Percentiles rank a stretch among this genome's conserved stretches.
Conservation (phyloP, 2,888 invertebrate species). For the Trimorus sp. region DNA sequence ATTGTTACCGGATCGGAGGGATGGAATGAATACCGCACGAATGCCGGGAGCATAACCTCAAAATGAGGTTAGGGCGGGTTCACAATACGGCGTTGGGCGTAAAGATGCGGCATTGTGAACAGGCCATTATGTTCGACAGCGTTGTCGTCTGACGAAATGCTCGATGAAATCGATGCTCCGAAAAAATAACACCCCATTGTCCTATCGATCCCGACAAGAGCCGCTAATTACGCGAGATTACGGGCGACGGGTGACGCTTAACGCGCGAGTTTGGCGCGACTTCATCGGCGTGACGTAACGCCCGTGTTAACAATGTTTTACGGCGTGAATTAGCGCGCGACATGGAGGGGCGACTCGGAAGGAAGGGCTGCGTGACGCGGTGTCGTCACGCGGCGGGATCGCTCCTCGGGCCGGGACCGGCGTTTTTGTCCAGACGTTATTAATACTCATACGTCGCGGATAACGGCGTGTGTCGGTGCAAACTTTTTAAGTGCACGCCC, state of each 20-base stretch:
- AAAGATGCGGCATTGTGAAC: too few relatives aligned
- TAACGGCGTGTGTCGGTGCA: conserved; percentile 63
- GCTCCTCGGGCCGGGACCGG: conserved; percentile 18
- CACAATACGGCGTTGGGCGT: too few relatives aligned
- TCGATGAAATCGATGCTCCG: too few relatives aligned
- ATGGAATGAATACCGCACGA: conserved; percentile 32
- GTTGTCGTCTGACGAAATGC: conserved; percentile 31
- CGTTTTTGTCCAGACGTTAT: conserved; percentile 54
- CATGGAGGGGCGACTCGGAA: conserved; percentile 18
- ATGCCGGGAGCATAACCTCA: conserved; percentile 49
- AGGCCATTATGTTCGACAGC: too few relatives aligned
- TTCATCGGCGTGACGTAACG: conserved; percentile 34
- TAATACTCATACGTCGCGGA: conserved; percentile 47
- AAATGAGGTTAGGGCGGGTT: too few relatives aligned
- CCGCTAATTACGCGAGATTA: conserved; percentile 38
- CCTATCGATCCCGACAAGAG: conserved; percentile 19
- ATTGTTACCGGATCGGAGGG: too few relatives aligned
- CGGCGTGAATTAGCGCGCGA: conserved; percentile 11
- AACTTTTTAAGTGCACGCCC: conserved; percentile 68
- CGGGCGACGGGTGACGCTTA: conserved; percentile 27
- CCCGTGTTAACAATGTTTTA: conserved; percentile 10
- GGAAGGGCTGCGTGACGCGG: conserved; percentile 16
- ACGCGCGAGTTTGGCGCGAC: conserved; percentile 31
- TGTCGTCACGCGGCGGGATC: conserved; percentile 8
- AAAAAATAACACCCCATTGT: background rate